phyloP scores from a whole-genome alignment of 2,888 invertebrate species.

The Pseudoips prasinana region DNA sequence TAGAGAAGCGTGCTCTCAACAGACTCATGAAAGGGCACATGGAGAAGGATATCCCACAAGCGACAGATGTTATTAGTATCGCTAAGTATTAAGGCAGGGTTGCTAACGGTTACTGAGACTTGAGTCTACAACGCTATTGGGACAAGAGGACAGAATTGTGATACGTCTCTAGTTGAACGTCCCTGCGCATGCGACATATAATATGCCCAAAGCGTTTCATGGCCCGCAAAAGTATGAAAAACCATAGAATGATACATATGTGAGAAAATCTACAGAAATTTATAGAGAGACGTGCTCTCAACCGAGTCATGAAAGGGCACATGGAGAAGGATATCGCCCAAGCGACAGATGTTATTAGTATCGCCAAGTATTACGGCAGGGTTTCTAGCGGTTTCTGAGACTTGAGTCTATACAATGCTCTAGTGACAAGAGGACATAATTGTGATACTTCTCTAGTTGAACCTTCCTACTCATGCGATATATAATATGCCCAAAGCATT shows the following conservation, averaged over 20 bases:
- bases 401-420: too few relatives aligned
- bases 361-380: conserved; percentile 12
- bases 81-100: too few relatives aligned
- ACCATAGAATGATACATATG: conserved; percentile 95
- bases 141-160: too few relatives aligned
- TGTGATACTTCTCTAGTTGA: conserved; percentile 73
- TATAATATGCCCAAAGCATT: conserved; percentile 95
- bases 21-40: too few relatives aligned
- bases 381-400: too few relatives aligned
- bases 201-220: conserved; percentile 95
- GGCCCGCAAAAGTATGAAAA: conserved; percentile 95
- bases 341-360: conserved; percentile 1
- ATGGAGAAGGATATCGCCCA: conserved; percentile 38
- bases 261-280: conserved; percentile 96
- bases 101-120: too few relatives aligned
- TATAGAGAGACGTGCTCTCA: conserved; percentile 95
- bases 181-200: conserved; percentile 93
- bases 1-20: conserved; percentile 91
- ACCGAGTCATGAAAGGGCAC: conserved; percentile 92
- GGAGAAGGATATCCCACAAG: too few relatives aligned
- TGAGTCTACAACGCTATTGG: too few relatives aligned
- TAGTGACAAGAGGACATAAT: too few relatives aligned
- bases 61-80: too few relatives aligned
- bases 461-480: conserved; percentile 91
- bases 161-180: conserved; percentile 83